A percentile compares a stretch with the other conserved stretches of the same genome.
Conservation (phyloP, 1,140 invertebrate genomes). For the Leptinotarsa undecemlineata region DNA sequence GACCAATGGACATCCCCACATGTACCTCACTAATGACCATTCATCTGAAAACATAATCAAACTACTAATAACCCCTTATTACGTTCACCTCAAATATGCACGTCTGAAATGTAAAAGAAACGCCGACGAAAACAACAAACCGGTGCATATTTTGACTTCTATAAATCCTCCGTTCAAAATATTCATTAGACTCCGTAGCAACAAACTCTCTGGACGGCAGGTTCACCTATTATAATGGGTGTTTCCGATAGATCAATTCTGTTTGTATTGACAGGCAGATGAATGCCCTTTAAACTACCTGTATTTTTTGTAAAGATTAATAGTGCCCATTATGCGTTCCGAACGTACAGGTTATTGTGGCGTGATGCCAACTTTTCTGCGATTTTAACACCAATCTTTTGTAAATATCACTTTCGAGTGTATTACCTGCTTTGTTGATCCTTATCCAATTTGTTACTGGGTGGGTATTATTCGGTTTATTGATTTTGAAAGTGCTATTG, state of each 20-base stretch:
- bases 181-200: not conserved
- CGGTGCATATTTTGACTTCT: not conserved
- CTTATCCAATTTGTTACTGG: slow-evolving; percentile 6
- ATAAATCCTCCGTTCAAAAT: not conserved
- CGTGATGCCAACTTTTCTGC: slow-evolving; percentile 7
- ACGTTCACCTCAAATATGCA: too few relatives aligned
- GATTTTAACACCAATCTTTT: slow-evolving; percentile 16
- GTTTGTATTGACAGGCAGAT: slow-evolving; percentile 20
- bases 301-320: slow-evolving; percentile 21
- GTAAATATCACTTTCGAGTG: slow-evolving; percentile 16
- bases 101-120: too few relatives aligned
- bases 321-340: slow-evolving; percentile 12
- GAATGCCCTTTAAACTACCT: slow-evolving; percentile 12
- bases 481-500: not conserved
- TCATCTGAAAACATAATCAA: too few relatives aligned
- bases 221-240: slow-evolving; percentile 7
- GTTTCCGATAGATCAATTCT: slow-evolving; percentile 23
- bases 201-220: not conserved
- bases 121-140: too few relatives aligned
- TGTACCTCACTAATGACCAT: too few relatives aligned
- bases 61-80: too few relatives aligned
- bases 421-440: slow-evolving; percentile 14
- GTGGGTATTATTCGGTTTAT: not conserved
- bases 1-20: too few relatives aligned
- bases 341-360: slow-evolving; percentile 9